Percentiles rank a stretch among this genome's conserved stretches.
phyloP scores from a whole-genome alignment of 2,797 vertebrate genomes.

The Novumbra hubbsi region DNA sequence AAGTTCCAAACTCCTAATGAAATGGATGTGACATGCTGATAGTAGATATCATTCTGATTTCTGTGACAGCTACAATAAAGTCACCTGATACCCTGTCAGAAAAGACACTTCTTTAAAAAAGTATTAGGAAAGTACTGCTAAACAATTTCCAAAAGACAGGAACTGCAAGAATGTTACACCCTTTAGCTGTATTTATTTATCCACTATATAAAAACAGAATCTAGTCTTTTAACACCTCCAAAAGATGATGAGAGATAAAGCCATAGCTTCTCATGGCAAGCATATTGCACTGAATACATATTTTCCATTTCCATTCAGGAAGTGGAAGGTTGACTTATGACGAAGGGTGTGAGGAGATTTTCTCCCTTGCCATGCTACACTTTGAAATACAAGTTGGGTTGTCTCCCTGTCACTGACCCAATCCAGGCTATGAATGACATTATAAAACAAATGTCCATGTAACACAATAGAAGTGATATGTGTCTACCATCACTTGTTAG shows the following conservation, averaged over 20 bases:
- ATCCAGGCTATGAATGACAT: background rate
- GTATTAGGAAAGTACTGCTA: background rate
- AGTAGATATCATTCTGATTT: background rate
- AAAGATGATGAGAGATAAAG: conserved; percentile 32
- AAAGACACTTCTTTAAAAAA: background rate
- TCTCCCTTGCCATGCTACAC: conserved; percentile 29
- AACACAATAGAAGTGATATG: background rate
- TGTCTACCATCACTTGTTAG: background rate
- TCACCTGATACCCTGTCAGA: background rate
- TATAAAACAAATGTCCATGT: background rate
- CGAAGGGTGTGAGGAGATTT: conserved; percentile 45
- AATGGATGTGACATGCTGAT: background rate
- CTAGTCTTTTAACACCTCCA: conserved; percentile 26
- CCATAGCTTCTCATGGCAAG: conserved; percentile 41
- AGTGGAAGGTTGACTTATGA: conserved; percentile 58
- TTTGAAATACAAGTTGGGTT: conserved; percentile 15
- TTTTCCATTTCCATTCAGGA: conserved; percentile 69
- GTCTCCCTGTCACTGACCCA: conserved; percentile 24
- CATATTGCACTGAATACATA: conserved; percentile 51
- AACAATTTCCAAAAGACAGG: conserved; percentile 3
- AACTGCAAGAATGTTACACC: conserved; percentile 9
- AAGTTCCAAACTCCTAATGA: background rate
- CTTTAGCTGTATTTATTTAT: conserved; percentile 17
- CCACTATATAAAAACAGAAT: conserved; percentile 16
- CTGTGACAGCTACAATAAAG: background rate